Conservation (phyloP, 2,113 vertebrate genomes). For the Chloropsis cyanopogon region DNA sequence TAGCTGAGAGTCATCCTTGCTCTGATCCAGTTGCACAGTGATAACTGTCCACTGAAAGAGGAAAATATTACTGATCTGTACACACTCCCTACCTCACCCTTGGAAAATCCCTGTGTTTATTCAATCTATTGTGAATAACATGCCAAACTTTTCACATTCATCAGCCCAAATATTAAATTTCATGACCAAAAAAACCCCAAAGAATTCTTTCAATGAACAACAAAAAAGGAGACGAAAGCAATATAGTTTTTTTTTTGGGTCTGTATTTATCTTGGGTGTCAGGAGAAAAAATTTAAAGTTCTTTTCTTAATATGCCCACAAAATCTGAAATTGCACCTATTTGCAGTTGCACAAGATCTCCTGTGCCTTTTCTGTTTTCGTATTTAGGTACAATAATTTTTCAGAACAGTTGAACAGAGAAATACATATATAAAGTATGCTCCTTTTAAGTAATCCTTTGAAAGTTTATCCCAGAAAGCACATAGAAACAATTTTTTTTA, state of each 20-base stretch:
- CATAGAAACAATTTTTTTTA: background rate
- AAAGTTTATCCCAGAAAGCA: background rate
- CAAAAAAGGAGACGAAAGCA: background rate
- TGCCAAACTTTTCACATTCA: background rate
- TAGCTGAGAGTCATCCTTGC: background rate
- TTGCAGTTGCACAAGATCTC: background rate
- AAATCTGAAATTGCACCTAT: background rate
- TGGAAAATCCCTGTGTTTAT: constrained; percentile 32
- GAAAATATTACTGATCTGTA: background rate
- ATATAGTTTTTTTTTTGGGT: fast-evolving
- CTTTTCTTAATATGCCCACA: background rate
- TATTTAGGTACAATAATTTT: background rate
- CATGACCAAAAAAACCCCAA: background rate
- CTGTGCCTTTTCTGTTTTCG: background rate
- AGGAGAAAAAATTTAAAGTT: background rate
- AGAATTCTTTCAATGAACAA: background rate
- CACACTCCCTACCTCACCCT: background rate
- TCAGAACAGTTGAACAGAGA: background rate
- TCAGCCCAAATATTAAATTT: background rate
- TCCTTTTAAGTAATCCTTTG: background rate
- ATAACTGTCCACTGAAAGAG: background rate
- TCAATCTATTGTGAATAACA: background rate
- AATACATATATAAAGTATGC: background rate
- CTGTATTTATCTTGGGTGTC: background rate
- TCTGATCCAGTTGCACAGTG: background rate